phyloP scores from a whole-genome alignment of 2,113 vertebrate genomes.

The Cottus gobio region DNA sequence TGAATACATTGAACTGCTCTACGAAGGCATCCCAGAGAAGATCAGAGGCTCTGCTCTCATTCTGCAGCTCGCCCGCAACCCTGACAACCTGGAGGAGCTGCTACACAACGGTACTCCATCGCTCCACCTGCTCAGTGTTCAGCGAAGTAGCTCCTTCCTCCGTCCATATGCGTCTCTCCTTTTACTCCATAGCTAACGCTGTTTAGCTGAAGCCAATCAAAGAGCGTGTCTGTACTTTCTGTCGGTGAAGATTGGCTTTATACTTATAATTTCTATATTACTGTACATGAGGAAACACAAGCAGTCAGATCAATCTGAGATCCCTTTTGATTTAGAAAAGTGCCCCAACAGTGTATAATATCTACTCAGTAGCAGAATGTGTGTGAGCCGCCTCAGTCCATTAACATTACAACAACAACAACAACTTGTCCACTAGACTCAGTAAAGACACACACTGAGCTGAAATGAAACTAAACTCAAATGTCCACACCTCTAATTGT shows the following conservation, averaged over 20 bases:
- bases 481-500: no score
- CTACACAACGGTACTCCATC: constrained; percentile 88
- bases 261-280: no score
- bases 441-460: no score
- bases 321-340: background rate
- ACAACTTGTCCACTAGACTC: no score
- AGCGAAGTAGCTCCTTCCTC: background rate
- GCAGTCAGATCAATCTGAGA: no score
- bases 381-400: no score
- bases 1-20: constrained; percentile 94
- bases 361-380: background rate
- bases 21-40: constrained; percentile 95
- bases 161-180: background rate
- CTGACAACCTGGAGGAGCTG: constrained; percentile 95
- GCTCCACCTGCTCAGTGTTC: background rate
- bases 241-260: background rate
- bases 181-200: background rate
- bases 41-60: constrained; percentile 93
- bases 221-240: background rate
- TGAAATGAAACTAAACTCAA: no score
- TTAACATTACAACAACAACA: no score
- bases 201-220: background rate
- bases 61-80: constrained; percentile 95
- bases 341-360: background rate
- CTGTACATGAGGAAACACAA: no score